Base-by-base conservation (phyloP, 2,888 invertebrate species). In the Boloria selene region DNA sequence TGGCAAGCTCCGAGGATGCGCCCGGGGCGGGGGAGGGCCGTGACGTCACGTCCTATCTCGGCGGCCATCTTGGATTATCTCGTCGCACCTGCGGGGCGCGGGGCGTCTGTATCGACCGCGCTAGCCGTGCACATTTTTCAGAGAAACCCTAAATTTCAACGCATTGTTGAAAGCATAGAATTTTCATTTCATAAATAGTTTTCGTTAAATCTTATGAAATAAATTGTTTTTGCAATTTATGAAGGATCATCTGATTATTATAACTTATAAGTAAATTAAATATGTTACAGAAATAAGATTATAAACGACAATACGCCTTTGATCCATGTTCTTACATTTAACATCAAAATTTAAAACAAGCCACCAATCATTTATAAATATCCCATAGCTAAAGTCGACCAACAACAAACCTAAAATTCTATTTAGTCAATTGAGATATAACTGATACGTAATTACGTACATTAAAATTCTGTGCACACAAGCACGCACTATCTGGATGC, bases 61-160 rank as follows among this genome's bases (percentile, higher is more conserved):
- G 90, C 92, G 90, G 92, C 92, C 92, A 92, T 92, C 92, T 92
- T 92, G 92, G 92, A 92, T 92, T 90, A 92, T 92, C 92, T 92
- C 92, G 91, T 91, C 88, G 90, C 91, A 91, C 92, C 92, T 91
- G 91, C 84, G 91, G 89, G 88, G 83, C 72, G 87, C 79, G 86
- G 86, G 83, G 75, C 70, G 70, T 74, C 82, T 79, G 83, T 91
- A 92, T 91, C 90, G 90, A 90, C 87, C 90, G 86, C 77, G 79
- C 79, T 82, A 78, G 76, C 82, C 82, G 82, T 85, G 86, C 84
- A 84, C 84, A 89, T 88, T 90, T 90, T 90, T 90, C 90, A 88
- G 85, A 81, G 78, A 74, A 78, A 76, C 72, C 73, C 69, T 72
- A 72, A 76, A 74, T 68, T 72, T 67, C 61, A 64, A 62, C 53